Base-by-base conservation (phyloP, 2,113 vertebrate genomes). In the Ctenodactylus gundi region DNA sequence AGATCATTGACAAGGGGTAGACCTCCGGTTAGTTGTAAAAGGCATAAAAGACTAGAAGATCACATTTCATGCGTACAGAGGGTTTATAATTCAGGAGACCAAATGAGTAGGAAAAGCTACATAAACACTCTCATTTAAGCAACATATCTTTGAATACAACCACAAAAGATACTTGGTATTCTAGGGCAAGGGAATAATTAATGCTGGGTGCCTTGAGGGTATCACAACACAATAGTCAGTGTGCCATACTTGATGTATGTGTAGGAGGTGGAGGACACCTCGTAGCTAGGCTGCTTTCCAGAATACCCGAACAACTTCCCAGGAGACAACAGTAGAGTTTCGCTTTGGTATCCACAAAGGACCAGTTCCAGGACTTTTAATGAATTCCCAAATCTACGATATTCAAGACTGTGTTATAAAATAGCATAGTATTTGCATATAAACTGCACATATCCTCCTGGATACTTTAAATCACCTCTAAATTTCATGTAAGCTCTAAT, bases 161-260 rank as follows among this genome's bases (percentile, higher is more conserved):
- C 64, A 85, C 91, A 34, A 75, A 83, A 46, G 44, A 76, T 81
- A 44, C 85, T 80, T 3, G n/a, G 41, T 57, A 93, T 77, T 93
- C 39, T 21, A 55, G 25, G 82, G 14, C 20, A 80, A 85, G 65
- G 53, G 25, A 91, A n/a, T 73, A 62, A 55, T 60, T 81, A 31
- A 76, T 62, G 55, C 41, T 10, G 7, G 6, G 67, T 31, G 36
- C 17, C 21, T 80, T 70, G 21, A 25, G 51, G 72, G 21, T 12
- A 4, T 58, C 88, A 44, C 1, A 29, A 21, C 31, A 80, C 7
- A 36, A 20, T 46, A 31, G 46, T 49, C 5, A 58, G 23, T 91
- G 34, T 10, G 58, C 27, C 34, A 39, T 23, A 53, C 11, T 8
- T 2, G 1, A 13, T 27, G 57, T 65, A 27, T 70, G 18, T 46